These are phyloP conservation scores for Brachionus koreanus DNA, from an alignment of 1,140 invertebrate species.

Conservation along the genomic window DNA sequence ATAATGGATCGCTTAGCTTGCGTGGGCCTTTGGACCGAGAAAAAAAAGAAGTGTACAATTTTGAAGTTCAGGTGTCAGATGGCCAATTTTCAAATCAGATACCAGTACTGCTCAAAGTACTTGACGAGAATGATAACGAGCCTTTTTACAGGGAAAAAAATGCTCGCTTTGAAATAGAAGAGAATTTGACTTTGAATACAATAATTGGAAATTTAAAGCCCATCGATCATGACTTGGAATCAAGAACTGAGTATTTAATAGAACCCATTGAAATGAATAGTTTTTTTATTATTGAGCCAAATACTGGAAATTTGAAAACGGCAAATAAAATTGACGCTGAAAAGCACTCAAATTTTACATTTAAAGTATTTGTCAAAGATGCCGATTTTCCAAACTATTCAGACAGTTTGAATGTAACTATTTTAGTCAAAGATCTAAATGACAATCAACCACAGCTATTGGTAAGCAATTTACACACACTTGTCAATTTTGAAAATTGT, in stretches of 20 bases:
- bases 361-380: slow-evolving; percentile 15
- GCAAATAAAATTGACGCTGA: not conserved
- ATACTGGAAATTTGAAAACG: slow-evolving; percentile 25
- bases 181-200: not conserved
- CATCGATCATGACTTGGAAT: not conserved
- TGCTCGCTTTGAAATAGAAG: not conserved
- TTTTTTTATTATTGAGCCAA: not conserved
- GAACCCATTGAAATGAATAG: not conserved
- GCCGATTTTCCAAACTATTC: not conserved
- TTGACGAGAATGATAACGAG: slow-evolving; percentile 33
- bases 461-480: not conserved
- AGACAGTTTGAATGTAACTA: slow-evolving; percentile 5
- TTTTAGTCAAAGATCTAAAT: slow-evolving; percentile 9
- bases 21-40: slow-evolving; percentile 21
- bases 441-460: not conserved
- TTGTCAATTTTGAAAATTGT: not conserved
- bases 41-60: slow-evolving; percentile 13
- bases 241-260: not conserved
- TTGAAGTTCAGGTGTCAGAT: not conserved
- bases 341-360: not conserved
- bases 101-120: not conserved
- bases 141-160: not conserved
- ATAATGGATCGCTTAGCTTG: slow-evolving; percentile 25
- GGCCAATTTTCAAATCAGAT: not conserved
- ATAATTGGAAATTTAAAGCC: slow-evolving; percentile 11